These are phyloP conservation scores for Prunella strophiata DNA, from an alignment of 2,797 vertebrate genomes.

Conservation along the genomic window DNA sequence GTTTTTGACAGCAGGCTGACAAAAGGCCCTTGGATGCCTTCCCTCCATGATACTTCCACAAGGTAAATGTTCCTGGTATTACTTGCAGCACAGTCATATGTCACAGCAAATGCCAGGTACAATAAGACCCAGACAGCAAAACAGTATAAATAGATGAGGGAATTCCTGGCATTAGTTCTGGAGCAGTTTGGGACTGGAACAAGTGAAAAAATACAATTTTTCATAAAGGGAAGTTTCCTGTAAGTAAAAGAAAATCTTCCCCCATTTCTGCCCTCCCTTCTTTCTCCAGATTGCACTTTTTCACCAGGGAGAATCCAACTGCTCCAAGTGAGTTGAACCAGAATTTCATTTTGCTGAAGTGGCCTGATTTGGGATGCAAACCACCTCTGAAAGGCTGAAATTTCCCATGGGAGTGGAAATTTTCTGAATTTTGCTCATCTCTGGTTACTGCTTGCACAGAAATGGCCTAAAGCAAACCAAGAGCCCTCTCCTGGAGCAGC, in stretches of 20 bases:
- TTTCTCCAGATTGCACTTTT: neutral
- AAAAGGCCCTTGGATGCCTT: constrained; percentile 13
- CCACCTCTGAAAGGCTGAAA: constrained; percentile 9
- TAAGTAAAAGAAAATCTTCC: constrained; percentile 11
- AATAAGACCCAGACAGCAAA: constrained; percentile 52
- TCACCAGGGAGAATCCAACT: neutral
- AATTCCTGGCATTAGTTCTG: constrained; percentile 62
- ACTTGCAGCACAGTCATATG: neutral
- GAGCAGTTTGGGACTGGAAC: constrained; percentile 48
- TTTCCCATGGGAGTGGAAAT: neutral
- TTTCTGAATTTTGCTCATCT: constrained; percentile 1
- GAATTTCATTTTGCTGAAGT: constrained; percentile 28
- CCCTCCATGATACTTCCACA: neutral
- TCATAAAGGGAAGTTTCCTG: constrained; percentile 21
- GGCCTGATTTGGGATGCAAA: constrained; percentile 15
- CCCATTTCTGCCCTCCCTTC: neutral
- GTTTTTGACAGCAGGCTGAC: neutral
- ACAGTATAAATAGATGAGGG: constrained; percentile 56
- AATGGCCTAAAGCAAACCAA: constrained; percentile 43
- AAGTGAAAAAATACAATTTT: constrained; percentile 48
- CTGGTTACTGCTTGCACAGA: neutral
- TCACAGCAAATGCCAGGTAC: constrained; percentile 51
- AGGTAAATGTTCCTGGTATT: constrained; percentile 23
- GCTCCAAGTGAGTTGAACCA: neutral
- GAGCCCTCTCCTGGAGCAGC: neutral